Base-by-base conservation (phyloP, 2,113 vertebrate genomes). In the Casuarius casuarius region DNA sequence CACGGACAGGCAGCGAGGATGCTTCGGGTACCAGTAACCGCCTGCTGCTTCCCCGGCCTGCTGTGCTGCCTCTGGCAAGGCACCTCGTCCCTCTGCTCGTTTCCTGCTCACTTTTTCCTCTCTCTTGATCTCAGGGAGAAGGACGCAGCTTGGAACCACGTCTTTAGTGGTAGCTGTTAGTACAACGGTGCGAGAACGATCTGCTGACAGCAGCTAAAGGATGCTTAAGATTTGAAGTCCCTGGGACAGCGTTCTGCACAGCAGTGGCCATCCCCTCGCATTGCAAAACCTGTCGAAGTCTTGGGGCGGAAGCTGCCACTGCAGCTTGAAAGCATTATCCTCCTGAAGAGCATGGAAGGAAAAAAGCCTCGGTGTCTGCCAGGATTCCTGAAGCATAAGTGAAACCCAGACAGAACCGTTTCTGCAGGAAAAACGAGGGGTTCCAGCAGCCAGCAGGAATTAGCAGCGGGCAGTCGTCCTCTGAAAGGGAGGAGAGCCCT, bases 301-400 rank as follows among this genome's bases (percentile, higher is more conserved):
- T 25, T 1, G 0, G 13, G 77, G 9, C 8, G 83, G 29, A 49
- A 56, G 56, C 18, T 4, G 33, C 33, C 4, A 18, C 7, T 28
- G 38, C 1, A 5, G 28, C 28, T 35, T 20, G 38, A 12, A 68
- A 52, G 49, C 25, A 8, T 65, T 4, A 9, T 21, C 21, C 16
- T 59, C 16, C 16, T 3, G 1, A 29, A 48, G 20, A n/a, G 40
- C 0, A 1, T 0, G 44, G 46, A 21, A 54, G 51, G 38, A 59
- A 48, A 40, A 0, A 4, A 35, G 52, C 7, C 0, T 5, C 8
- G 0, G 62, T 5, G 19, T 12, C 78, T 12, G 26, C 54, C 20
- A 3, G 67, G 59, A 63, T 4, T 67, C 40, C 71, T 52, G 70
- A 20, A 42, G 63, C 21, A 35, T 6, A 12, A 20, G 1, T 8